A percentile compares a stretch with the other conserved stretches of the same genome.
phyloP scores from a whole-genome alignment of 2,797 vertebrate genomes.

The Pelochelys cantorii region DNA sequence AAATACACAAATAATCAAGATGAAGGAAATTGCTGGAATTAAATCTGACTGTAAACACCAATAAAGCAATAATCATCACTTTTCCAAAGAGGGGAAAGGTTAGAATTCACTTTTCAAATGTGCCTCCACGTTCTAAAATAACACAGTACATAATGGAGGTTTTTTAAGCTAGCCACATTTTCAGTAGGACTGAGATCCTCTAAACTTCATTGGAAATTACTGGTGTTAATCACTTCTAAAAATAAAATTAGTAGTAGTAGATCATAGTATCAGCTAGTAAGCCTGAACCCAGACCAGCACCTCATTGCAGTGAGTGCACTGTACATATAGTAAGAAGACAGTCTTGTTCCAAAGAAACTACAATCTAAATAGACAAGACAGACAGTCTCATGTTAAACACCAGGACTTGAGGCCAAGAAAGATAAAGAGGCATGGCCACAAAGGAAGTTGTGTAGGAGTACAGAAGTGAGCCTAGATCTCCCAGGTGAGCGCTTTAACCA shows the following conservation, averaged over 20 bases:
- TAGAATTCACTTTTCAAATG: neutral
- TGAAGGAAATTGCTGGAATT: constrained; percentile 53
- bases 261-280: neutral
- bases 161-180: neutral
- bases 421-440: neutral
- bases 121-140: too few species aligned
- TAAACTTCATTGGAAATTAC: neutral
- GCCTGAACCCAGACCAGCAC: neutral
- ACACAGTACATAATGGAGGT: neutral
- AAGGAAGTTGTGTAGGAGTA: neutral
- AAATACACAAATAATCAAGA: constrained; percentile 65
- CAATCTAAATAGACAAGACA: neutral
- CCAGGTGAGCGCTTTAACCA: neutral
- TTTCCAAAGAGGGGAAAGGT: neutral
- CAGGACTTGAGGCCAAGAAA: neutral
- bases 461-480: neutral
- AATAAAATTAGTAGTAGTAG: neutral
- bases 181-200: neutral
- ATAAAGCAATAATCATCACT: constrained; percentile 18
- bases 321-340: neutral
- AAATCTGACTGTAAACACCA: constrained; percentile 64
- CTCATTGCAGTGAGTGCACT: neutral
- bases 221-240: neutral
- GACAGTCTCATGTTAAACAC: neutral
- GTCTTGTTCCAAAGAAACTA: neutral